A percentile compares a stretch with the other conserved stretches of the same genome.
Evolutionary conservation across 2,888 invertebrate genomes (phyloP).

Genomic region (Sinopyrophorus schimmeli): DNA sequence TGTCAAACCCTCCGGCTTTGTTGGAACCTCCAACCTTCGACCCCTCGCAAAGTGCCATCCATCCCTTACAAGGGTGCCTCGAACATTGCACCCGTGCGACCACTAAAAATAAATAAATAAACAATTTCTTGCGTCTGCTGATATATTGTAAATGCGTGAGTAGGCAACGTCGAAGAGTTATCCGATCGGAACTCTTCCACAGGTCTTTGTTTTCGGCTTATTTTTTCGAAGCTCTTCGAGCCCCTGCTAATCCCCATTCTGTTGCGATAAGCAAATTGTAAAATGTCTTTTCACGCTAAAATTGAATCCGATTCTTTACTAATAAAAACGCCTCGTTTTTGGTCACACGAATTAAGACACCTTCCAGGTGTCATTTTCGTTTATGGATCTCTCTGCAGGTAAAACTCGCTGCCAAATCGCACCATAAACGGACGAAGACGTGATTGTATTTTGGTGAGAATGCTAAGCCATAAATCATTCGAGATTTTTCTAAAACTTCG

Average conservation of each 20-base stretch:
- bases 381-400: slow-evolving; percentile 34
- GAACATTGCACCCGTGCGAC: slow-evolving; percentile 24
- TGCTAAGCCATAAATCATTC: slow-evolving; percentile 36
- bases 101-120: slow-evolving; percentile 37
- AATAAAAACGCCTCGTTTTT: too few relatives aligned
- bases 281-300: too few relatives aligned
- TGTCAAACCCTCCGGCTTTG: slow-evolving; percentile 49
- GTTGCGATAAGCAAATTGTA: too few relatives aligned
- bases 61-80: slow-evolving; percentile 20
- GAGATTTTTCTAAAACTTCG: too few relatives aligned
- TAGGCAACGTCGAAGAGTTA: slow-evolving; percentile 9
- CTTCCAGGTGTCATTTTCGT: slow-evolving; percentile 45
- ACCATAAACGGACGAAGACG: slow-evolving; percentile 29
- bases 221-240: too few relatives aligned
- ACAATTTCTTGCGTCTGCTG: slow-evolving; percentile 22
- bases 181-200: slow-evolving; percentile 8
- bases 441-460: slow-evolving; percentile 42
- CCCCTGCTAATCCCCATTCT: too few relatives aligned
- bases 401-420: slow-evolving; percentile 34
- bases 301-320: too few relatives aligned
- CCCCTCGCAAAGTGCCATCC: slow-evolving; percentile 29
- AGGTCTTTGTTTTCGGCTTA: slow-evolving; percentile 1
- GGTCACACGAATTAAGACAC: slow-evolving; percentile 49
- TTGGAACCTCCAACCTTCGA: slow-evolving; percentile 31
- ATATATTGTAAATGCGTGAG: slow-evolving; percentile 20